Percentiles rank a stretch among this genome's conserved stretches.
These are phyloP conservation scores for Heliconius erato DNA, from an alignment of 2,888 invertebrate species.

Conservation along the genomic window DNA sequence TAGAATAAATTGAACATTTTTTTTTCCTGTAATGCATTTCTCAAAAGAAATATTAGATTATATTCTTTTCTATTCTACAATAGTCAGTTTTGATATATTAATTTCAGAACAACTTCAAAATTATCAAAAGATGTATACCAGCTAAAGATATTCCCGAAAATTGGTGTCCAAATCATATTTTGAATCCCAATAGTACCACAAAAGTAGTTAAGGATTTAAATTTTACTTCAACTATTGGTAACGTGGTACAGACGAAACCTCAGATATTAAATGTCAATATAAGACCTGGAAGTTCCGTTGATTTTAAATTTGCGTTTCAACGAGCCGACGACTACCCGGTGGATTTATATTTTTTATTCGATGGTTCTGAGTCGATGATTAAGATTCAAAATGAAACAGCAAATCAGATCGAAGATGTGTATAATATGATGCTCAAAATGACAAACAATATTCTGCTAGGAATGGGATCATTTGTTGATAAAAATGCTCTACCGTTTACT, in stretches of 20 bases:
- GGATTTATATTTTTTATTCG: conserved; percentile 93
- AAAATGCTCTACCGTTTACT: conserved; percentile 79
- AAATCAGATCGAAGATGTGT: conserved; percentile 80
- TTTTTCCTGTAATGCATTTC: no score
- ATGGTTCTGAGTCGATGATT: conserved; percentile 90
- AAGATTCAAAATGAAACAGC: conserved; percentile 83
- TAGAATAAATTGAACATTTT: no score
- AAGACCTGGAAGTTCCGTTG: conserved; percentile 61
- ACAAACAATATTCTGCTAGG: conserved; percentile 88
- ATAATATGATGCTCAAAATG: conserved; percentile 82
- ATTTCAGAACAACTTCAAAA: conserved; percentile 53
- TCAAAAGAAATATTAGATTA: no score
- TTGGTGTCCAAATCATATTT: conserved; percentile 53
- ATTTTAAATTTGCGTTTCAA: conserved; percentile 82
- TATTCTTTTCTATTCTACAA: not conserved
- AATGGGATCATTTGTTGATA: conserved; percentile 90
- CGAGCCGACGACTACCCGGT: conserved; percentile 92
- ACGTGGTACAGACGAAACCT: conserved; percentile 69
- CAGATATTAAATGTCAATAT: conserved; percentile 69
- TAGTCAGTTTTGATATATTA: not conserved
- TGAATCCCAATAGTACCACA: conserved; percentile 52
- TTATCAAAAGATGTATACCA: conserved; percentile 53
- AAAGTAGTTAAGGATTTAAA: conserved; percentile 51
- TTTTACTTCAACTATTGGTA: conserved; percentile 62
- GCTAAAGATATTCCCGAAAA: conserved; percentile 28